These are phyloP conservation scores for Lasioglossum zephyrum DNA, from an alignment of 2,888 invertebrate species.

Conservation along the genomic window DNA sequence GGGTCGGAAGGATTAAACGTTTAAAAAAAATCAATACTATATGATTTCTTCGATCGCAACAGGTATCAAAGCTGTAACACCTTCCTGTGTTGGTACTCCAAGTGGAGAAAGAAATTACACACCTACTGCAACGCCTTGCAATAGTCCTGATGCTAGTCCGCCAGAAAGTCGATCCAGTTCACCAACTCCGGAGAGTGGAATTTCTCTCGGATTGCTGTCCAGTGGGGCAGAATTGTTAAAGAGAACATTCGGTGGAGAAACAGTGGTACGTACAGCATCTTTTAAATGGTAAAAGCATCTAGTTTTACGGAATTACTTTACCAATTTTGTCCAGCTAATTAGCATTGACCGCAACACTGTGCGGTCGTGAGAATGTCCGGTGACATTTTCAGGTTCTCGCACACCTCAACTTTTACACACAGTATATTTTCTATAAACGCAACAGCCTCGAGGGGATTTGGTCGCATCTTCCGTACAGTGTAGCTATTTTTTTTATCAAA, in stretches of 20 bases:
- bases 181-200: conserved; percentile 83
- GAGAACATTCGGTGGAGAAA: conserved; percentile 87
- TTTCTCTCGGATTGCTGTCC: conserved; percentile 86
- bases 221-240: conserved; percentile 89
- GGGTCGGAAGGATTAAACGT: background rate
- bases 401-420: background rate
- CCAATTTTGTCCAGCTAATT: too few species aligned
- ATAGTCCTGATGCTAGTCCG: conserved; percentile 91
- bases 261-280: conserved; percentile 28
- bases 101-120: conserved; percentile 88
- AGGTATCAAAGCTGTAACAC: conserved; percentile 86
- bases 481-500: too few species aligned
- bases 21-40: background rate
- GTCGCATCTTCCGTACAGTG: too few species aligned
- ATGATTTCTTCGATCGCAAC: background rate
- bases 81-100: conserved; percentile 88
- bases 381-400: background rate
- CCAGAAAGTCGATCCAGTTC: conserved; percentile 86
- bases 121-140: conserved; percentile 95
- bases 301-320: too few species aligned
- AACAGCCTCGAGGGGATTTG: too few species aligned
- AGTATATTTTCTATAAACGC: too few species aligned
- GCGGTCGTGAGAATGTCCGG: too few species aligned
- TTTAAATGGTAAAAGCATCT: background rate
- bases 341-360: too few species aligned